phyloP scores from a whole-genome alignment of 2,888 invertebrate genomes.

The Linyphia triangularis region DNA sequence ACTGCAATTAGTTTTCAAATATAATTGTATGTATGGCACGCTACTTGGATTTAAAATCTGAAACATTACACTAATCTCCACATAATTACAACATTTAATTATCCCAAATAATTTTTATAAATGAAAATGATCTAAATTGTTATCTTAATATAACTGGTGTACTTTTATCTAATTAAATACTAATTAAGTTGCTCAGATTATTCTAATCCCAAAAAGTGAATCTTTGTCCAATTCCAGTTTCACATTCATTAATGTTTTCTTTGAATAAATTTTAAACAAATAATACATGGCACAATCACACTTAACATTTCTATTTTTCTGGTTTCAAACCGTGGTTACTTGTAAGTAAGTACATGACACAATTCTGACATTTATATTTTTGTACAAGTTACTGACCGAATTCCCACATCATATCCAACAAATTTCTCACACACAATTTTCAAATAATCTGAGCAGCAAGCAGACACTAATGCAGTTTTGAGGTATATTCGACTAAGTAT shows the following conservation, averaged over 20 bases:
- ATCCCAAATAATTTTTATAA: too few relatives aligned
- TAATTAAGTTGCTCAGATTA: constrained; percentile 62
- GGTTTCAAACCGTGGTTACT: neutral
- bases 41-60: too few relatives aligned
- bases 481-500: constrained; percentile 62
- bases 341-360: constrained; percentile 6
- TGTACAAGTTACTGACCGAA: constrained; percentile 47
- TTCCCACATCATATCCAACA: constrained; percentile 24
- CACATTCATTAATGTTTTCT: neutral
- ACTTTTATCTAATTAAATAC: too few relatives aligned
- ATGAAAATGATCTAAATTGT: too few relatives aligned
- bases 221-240: neutral
- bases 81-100: too few relatives aligned
- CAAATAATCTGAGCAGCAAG: constrained; percentile 53
- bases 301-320: neutral
- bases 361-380: constrained; percentile 6
- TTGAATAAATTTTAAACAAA: neutral
- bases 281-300: constrained; percentile 41
- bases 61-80: too few relatives aligned
- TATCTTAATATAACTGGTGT: too few relatives aligned
- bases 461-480: constrained; percentile 23
- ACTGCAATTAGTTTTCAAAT: too few relatives aligned
- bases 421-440: neutral
- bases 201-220: constrained; percentile 24
- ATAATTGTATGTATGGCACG: too few relatives aligned